A percentile compares a stretch with the other conserved stretches of the same genome.
Conservation (phyloP, 2,888 invertebrate species). For the Carterocephalus palaemon region DNA sequence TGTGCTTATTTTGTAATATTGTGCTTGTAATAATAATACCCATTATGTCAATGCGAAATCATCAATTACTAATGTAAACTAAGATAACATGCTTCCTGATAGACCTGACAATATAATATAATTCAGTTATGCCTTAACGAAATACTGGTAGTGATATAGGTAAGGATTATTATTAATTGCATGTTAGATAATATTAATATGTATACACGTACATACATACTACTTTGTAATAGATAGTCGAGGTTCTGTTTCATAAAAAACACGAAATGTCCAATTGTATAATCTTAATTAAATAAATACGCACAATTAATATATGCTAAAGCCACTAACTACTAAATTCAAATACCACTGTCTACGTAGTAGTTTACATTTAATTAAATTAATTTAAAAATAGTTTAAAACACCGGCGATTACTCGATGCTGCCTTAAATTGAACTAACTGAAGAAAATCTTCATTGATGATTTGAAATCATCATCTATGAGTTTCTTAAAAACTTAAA, state of each 20-base stretch:
- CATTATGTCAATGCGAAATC: slow-evolving; percentile 56
- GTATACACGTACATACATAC: slow-evolving; percentile 35
- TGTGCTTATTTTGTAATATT: slow-evolving; percentile 25
- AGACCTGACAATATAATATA: slow-evolving; percentile 74
- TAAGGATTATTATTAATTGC: slow-evolving; percentile 63
- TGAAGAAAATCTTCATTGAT: no score
- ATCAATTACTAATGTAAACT: slow-evolving; percentile 69
- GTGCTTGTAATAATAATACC: slow-evolving; percentile 32
- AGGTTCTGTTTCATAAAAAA: slow-evolving; percentile 34
- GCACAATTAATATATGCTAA: slow-evolving; percentile 33
- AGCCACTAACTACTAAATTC: slow-evolving; percentile 1
- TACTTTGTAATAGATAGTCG: slow-evolving; percentile 19
- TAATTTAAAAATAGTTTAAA: no score
- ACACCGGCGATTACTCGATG: no score
- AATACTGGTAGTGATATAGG: slow-evolving; percentile 69
- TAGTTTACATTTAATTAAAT: not conserved
- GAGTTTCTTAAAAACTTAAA: no score
- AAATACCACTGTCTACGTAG: slow-evolving; percentile 13
- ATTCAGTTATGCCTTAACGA: slow-evolving; percentile 73
- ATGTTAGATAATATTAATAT: slow-evolving; percentile 50
- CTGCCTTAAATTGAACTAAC: no score
- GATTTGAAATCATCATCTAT: no score
- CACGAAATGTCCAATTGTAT: slow-evolving; percentile 8
- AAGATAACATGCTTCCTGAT: slow-evolving; percentile 76
- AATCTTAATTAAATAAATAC: slow-evolving; percentile 26